phyloP scores from a whole-genome alignment of 2,888 invertebrate genomes.

The Cheiracanthium punctorium region DNA sequence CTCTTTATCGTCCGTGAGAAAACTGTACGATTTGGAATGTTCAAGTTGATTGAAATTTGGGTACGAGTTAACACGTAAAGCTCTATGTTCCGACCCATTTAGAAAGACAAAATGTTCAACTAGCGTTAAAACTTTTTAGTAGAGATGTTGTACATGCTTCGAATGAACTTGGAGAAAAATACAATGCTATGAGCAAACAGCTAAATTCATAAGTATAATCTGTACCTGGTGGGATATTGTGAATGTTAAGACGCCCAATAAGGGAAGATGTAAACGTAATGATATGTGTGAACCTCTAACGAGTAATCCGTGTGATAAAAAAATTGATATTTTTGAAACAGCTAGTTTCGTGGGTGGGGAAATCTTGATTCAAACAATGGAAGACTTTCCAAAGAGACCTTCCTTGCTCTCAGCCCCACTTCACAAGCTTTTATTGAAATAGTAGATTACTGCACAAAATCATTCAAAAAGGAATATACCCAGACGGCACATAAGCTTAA shows the following conservation, averaged over 20 bases:
- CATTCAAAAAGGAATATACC: conserved; percentile 15
- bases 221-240: conserved; percentile 29
- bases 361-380: background rate
- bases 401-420: background rate
- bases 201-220: conserved; percentile 11
- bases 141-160: background rate
- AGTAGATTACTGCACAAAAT: background rate
- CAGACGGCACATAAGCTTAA: too few species aligned
- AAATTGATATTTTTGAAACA: too few species aligned
- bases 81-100: conserved; percentile 37
- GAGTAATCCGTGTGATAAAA: background rate
- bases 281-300: background rate
- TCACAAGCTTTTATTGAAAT: background rate
- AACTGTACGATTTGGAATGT: conserved; percentile 29
- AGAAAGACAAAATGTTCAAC: conserved; percentile 40
- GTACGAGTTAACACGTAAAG: conserved; percentile 33
- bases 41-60: conserved; percentile 33
- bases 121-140: conserved; percentile 27
- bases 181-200: background rate
- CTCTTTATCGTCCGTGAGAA: conserved; percentile 1
- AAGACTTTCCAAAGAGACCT: background rate
- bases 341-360: too few species aligned
- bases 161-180: background rate
- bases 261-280: background rate
- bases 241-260: conserved; percentile 8